A percentile compares a stretch with the other conserved stretches of the same genome.
These are phyloP conservation scores for Monomorium pharaonis DNA, from an alignment of 1,140 invertebrate genomes.

Conservation along the genomic window DNA sequence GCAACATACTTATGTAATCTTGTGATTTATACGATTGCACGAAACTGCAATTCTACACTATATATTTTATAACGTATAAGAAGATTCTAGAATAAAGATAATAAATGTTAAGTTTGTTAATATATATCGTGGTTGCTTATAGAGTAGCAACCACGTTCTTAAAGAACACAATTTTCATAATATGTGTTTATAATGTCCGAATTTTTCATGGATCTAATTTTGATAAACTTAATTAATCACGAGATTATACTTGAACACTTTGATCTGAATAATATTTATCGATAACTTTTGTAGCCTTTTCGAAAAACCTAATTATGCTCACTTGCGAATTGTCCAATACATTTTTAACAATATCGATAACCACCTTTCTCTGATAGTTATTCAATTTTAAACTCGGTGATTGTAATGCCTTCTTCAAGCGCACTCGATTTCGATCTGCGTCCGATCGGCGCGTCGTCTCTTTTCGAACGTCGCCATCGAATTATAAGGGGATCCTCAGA, in stretches of 20 bases:
- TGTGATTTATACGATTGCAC: not conserved
- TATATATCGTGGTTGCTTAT: not conserved
- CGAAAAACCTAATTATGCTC: not conserved
- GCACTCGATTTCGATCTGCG: conserved; percentile 61
- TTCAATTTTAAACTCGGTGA: not conserved
- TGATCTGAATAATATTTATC: not conserved
- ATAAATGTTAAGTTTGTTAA: not conserved
- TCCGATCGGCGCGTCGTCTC: not conserved
- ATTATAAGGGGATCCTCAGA: conserved; percentile 65
- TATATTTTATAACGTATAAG: not conserved
- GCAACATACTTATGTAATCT: not conserved
- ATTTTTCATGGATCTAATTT: not conserved
- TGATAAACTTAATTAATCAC: not conserved
- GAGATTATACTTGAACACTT: not conserved
- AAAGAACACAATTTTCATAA: not conserved
- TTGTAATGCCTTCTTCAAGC: conserved; percentile 42
- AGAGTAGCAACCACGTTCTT: not conserved
- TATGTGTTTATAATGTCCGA: no score
- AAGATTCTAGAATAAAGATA: not conserved
- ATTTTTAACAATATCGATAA: conserved; percentile 1
- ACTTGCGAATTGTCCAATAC: not conserved
- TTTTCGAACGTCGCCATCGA: conserved; percentile 43
- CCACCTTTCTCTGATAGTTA: not conserved
- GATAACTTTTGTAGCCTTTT: not conserved
- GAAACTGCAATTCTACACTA: not conserved